These are phyloP conservation scores for Aptenodytes forsteri DNA, from an alignment of 2,113 vertebrate genomes.

Conservation along the genomic window DNA sequence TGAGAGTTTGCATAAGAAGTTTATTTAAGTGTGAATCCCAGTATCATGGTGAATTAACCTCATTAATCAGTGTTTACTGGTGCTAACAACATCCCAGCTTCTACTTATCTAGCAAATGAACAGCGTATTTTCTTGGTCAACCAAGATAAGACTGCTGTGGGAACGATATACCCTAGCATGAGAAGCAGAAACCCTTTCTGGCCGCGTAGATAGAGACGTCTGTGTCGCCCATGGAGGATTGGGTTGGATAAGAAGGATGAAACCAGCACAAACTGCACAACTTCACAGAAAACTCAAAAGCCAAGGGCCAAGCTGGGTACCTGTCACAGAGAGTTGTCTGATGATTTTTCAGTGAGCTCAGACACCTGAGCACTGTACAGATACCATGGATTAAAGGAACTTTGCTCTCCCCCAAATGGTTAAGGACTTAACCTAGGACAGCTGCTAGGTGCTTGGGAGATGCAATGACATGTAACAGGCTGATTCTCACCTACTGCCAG, in stretches of 20 bases:
- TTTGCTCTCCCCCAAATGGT: not conserved
- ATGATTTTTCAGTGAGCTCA: not conserved
- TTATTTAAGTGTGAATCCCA: not conserved
- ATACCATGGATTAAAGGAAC: not conserved
- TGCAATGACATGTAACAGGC: not conserved
- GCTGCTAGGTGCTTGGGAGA: not conserved
- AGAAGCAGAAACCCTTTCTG: not conserved
- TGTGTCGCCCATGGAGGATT: rapidly evolving
- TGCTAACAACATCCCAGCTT: not conserved
- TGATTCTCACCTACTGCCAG: not conserved
- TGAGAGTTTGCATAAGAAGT: not conserved
- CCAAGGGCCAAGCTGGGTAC: not conserved
- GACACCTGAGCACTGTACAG: not conserved
- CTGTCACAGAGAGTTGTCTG: not conserved
- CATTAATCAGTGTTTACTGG: not conserved
- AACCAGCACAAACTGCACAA: not conserved
- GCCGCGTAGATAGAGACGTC: not conserved
- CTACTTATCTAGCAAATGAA: not conserved
- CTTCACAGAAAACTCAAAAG: not conserved
- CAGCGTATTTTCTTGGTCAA: not conserved
- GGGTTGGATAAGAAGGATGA: not conserved
- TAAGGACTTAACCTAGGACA: not conserved
- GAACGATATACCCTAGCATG: not conserved
- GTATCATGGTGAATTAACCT: not conserved
- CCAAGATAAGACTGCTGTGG: not conserved